phyloP scores from a whole-genome alignment of 1,140 invertebrate genomes.

The Idris sp. region DNA sequence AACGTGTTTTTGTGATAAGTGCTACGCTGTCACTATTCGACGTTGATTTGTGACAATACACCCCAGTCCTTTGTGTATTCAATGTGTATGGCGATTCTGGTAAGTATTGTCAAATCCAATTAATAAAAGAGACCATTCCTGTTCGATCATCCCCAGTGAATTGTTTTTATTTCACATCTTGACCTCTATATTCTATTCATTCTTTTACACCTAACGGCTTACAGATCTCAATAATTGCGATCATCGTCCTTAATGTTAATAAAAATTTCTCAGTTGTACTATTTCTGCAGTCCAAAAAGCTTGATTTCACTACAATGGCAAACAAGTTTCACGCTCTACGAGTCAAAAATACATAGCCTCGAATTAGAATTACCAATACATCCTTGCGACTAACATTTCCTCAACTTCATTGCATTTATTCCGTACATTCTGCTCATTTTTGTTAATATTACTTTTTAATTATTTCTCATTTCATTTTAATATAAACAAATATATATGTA shows the following conservation, averaged over 20 bases:
- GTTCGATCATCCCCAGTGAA: too few relatives aligned
- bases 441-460: not conserved
- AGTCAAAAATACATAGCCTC: constrained; percentile 40
- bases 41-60: constrained; percentile 74
- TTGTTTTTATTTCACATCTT: too few relatives aligned
- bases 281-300: constrained; percentile 16
- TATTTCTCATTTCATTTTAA: too few relatives aligned
- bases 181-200: too few relatives aligned
- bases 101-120: too few relatives aligned
- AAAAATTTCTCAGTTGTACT: not conserved
- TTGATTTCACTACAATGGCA: constrained; percentile 12
- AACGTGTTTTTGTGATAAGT: constrained; percentile 52
- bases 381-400: constrained; percentile 4
- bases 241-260: too few relatives aligned
- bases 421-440: not conserved
- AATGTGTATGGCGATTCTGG: constrained; percentile 83
- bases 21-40: constrained; percentile 66
- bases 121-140: too few relatives aligned
- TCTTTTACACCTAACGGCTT: too few relatives aligned
- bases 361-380: constrained; percentile 36
- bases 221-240: too few relatives aligned
- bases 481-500: too few relatives aligned
- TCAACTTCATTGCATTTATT: constrained; percentile 8
- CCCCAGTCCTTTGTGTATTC: constrained; percentile 79
- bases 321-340: constrained; percentile 18